These are phyloP conservation scores for Hyles euphorbiae DNA, from an alignment of 1,140 invertebrate genomes.

Conservation along the genomic window DNA sequence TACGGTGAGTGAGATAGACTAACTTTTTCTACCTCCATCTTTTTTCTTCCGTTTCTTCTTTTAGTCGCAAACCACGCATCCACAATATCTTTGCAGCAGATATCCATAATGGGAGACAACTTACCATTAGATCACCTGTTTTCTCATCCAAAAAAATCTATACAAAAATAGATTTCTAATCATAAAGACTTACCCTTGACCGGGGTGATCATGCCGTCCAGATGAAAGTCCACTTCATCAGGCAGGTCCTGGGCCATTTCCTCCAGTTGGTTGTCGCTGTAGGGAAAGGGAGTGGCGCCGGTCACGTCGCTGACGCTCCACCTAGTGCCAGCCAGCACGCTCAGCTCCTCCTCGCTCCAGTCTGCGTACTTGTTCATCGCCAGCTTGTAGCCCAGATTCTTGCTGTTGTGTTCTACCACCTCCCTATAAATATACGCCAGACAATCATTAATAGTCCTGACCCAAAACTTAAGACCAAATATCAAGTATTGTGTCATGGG, in stretches of 20 bases:
- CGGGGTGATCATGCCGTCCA: conserved; percentile 91
- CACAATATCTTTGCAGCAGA: no score
- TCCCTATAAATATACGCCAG: conserved; percentile 16
- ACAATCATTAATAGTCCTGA: no score
- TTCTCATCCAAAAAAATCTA: no score
- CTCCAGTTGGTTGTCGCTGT: conserved; percentile 55
- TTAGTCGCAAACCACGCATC: no score
- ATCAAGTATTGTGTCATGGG: no score
- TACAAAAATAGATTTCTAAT: no score
- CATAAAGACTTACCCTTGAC: conserved; percentile 83
- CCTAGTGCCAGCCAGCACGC: conserved; percentile 23
- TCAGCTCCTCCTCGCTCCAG: conserved; percentile 33
- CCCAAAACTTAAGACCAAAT: no score
- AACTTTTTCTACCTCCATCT: no score
- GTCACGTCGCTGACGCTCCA: conserved; percentile 49
- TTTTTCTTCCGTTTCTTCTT: no score
- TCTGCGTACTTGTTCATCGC: conserved; percentile 50
- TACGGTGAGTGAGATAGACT: no score
- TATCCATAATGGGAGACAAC: no score
- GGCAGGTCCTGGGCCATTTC: conserved; percentile 74
- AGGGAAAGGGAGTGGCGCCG: conserved; percentile 77
- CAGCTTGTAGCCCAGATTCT: conserved; percentile 44
- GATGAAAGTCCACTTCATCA: conserved; percentile 87
- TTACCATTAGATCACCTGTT: no score
- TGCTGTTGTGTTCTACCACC: conserved; percentile 36